Evolutionary conservation across 2,888 invertebrate species (phyloP), one percentile per base, ranked within the genome.

Genomic region (Tromatobia lineatoria): DNA sequence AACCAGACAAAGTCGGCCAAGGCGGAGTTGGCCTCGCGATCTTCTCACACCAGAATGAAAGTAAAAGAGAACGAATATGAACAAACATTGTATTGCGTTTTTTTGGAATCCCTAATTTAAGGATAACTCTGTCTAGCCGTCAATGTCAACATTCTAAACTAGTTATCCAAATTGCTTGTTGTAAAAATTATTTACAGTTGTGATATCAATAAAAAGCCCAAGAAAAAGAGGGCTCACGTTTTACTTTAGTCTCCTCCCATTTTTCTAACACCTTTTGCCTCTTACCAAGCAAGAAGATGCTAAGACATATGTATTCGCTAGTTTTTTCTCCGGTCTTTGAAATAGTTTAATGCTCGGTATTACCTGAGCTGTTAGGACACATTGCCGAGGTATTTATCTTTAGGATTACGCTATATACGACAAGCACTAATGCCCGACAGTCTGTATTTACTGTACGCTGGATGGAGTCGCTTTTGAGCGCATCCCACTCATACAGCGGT

Each of bases 301-400:
- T 70, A 64, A 47, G 76, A 64, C 57, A 50, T 3, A 57, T 18
- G 42, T 47, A 64, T 18, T 29, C 69, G 69, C 64, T 47, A 15
- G 23, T 69, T 50, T 15, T 47, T n/a, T 69, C 69, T 64, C 50
- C 11, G 66, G 13, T 20, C 3, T 13, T 11, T 11, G 10, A 45
- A 25, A 11, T 82, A 73, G 69, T 61, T 69, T 45, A 61, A 82
- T 69, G 78, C 69, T 71, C 54, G 45, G 15, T 23, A 42, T 57
- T 23, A 13, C 45, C 52, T 18, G 13, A 18, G 38, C 54, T 54
- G 54, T 23, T 20, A 47, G 23, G 50, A 74, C 61, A 66, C 70
- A 66, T 81, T 61, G 64, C 54, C 20, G 25, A 66, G 71, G 8
- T 47, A 76, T 82, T 42, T 54, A 18, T 23, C 38, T 15, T 20